These are phyloP conservation scores for Hirudinaria manillensis DNA, from an alignment of 2,888 invertebrate genomes.

Conservation along the genomic window DNA sequence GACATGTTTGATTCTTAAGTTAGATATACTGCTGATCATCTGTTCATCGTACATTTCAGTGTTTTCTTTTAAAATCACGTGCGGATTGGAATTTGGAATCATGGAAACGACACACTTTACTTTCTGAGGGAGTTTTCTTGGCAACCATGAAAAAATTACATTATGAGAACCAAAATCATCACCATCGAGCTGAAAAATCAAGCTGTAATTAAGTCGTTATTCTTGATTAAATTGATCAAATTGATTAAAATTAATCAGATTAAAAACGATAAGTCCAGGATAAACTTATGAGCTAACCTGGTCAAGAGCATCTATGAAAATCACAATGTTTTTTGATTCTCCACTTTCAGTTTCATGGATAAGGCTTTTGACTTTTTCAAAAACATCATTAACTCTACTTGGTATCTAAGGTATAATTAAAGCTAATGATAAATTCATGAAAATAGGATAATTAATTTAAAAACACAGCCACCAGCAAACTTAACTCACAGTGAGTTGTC, in stretches of 20 bases:
- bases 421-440: too few relatives aligned
- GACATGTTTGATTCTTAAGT: neutral
- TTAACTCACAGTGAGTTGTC: conserved; percentile 44
- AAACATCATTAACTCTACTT: conserved; percentile 7
- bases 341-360: neutral
- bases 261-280: neutral
- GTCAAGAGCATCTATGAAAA: conserved; percentile 51
- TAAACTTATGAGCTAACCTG: conserved; percentile 43
- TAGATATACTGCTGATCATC: neutral
- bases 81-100: conserved; percentile 46
- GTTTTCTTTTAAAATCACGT: conserved; percentile 44
- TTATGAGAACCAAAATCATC: conserved; percentile 1
- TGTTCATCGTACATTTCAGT: conserved; percentile 39
- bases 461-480: too few relatives aligned
- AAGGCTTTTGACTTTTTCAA: conserved; percentile 15
- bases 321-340: conserved; percentile 39
- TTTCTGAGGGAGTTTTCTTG: conserved; percentile 49
- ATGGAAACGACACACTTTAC: conserved; percentile 50
- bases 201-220: neutral
- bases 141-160: conserved; percentile 46
- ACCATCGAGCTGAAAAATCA: conserved; percentile 1
- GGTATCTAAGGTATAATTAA: neutral
- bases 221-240: neutral
- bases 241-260: neutral
- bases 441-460: too few relatives aligned